These are phyloP conservation scores for Leptinotarsa texana DNA, from an alignment of 1,140 invertebrate species.

Conservation along the genomic window DNA sequence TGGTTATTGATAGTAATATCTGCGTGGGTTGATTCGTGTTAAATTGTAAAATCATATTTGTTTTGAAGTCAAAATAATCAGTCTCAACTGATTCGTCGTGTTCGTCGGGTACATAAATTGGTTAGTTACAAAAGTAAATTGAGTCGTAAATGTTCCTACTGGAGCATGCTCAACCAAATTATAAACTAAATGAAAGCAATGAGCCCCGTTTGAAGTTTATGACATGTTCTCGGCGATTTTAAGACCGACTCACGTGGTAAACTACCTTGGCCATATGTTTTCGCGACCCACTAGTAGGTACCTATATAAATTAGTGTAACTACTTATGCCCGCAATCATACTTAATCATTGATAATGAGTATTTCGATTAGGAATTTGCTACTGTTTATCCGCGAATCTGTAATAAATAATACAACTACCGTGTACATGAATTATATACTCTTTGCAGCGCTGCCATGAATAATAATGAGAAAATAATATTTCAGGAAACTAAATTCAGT, in stretches of 20 bases:
- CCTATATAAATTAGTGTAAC: conserved; percentile 1
- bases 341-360: conserved; percentile 22
- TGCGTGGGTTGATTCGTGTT: too few relatives aligned
- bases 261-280: neutral
- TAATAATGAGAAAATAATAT: conserved; percentile 17
- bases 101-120: neutral
- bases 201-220: neutral
- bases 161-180: neutral
- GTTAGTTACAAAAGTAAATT: conserved; percentile 3
- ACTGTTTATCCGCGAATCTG: conserved; percentile 22
- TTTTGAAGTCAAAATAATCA: too few relatives aligned
- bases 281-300: neutral
- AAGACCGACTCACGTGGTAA: neutral
- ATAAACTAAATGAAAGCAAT: neutral
- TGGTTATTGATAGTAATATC: too few relatives aligned
- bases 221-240: neutral
- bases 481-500: conserved; percentile 9
- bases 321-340: conserved; percentile 16
- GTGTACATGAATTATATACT: conserved; percentile 18
- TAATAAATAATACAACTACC: neutral
- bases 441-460: conserved; percentile 12
- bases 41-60: too few relatives aligned
- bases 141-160: neutral
- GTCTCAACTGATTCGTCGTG: neutral
- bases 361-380: conserved; percentile 20